Evolutionary conservation across 1,140 invertebrate genomes (phyloP).

Genomic region (Bombus pyrosoma): DNA sequence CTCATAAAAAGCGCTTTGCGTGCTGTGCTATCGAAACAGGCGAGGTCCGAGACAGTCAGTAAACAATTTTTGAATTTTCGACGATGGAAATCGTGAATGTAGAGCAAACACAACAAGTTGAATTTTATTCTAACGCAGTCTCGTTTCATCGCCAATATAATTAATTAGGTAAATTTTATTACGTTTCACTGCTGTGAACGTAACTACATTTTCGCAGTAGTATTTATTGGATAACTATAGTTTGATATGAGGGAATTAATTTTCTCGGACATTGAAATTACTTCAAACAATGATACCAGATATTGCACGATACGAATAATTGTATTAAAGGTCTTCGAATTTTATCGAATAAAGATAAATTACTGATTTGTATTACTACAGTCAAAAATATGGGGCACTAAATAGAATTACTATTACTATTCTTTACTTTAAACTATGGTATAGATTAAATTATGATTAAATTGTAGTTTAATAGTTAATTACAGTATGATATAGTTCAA

Average conservation of each 20-base stretch:
- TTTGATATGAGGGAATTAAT: slow-evolving; percentile 14
- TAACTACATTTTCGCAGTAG: not conserved
- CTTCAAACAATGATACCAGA: not conserved
- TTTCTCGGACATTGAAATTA: slow-evolving; percentile 9
- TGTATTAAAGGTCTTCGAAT: not conserved
- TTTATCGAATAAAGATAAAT: not conserved
- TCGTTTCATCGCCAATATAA: not conserved
- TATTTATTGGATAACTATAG: slow-evolving; percentile 27
- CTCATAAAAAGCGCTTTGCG: not conserved
- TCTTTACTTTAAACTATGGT: too few species aligned
- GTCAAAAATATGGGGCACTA: not conserved
- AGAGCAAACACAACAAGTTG: not conserved
- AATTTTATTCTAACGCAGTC: not conserved
- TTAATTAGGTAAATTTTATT: slow-evolving; percentile 37
- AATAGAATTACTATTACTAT: not conserved
- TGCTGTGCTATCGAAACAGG: too few species aligned
- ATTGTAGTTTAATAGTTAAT: too few species aligned
- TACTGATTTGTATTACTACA: not conserved
- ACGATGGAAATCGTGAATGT: not conserved
- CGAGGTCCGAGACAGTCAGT: not conserved
- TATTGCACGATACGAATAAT: not conserved
- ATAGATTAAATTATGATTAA: too few species aligned
- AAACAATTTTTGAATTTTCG: not conserved
- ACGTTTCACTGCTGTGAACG: not conserved
- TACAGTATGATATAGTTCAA: too few species aligned